Conservation (phyloP, 2,113 vertebrate genomes). For the Columba livia region DNA sequence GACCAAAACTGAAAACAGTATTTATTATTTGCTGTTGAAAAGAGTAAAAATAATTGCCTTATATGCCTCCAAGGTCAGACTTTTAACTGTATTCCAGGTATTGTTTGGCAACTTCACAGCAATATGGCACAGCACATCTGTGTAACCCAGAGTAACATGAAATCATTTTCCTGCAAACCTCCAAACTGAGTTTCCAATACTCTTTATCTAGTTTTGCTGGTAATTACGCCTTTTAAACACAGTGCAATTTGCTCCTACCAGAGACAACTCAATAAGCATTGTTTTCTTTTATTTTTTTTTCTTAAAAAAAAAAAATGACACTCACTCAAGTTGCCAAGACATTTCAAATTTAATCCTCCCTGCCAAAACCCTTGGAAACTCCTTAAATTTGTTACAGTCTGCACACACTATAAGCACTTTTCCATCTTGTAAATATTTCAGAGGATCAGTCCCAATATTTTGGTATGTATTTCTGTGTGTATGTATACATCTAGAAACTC, state of each 20-base stretch:
- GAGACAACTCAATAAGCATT: background rate
- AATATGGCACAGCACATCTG: background rate
- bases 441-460: background rate
- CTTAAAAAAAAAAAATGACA: background rate
- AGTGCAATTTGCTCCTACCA: background rate
- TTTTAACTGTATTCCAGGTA: background rate
- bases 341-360: background rate
- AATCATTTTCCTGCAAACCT: background rate
- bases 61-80: background rate
- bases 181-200: background rate
- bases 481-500: rapidly evolving
- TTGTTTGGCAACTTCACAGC: background rate
- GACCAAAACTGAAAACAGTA: background rate
- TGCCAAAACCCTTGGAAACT: background rate
- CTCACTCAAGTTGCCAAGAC: background rate
- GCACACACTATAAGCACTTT: background rate
- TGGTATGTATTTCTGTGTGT: background rate
- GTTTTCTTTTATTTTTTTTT: too few relatives aligned
- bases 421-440: background rate
- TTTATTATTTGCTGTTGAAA: background rate
- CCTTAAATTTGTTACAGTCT: background rate
- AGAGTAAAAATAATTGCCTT: background rate
- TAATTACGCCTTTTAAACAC: background rate
- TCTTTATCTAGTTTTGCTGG: background rate
- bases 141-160: background rate